phyloP scores from a whole-genome alignment of 2,113 vertebrate species.

The Alligator sinensis region DNA sequence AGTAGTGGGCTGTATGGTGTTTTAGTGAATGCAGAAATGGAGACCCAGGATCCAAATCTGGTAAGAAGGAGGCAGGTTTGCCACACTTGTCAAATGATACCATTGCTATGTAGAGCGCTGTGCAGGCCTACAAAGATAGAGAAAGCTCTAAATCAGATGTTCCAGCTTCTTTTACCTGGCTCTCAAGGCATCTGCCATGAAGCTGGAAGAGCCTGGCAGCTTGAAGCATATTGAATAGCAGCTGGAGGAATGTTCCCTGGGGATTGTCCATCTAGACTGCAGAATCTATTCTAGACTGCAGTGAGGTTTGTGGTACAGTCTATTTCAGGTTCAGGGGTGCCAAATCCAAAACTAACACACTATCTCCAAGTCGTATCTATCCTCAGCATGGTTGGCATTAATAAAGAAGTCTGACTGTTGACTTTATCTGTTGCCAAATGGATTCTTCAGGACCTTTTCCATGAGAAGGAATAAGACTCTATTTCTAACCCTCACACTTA shows the following conservation, averaged over 20 bases:
- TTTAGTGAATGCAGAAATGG: not conserved
- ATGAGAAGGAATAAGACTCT: not conserved
- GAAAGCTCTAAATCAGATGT: not conserved
- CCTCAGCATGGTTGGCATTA: not conserved
- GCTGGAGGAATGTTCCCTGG: slow-evolving; percentile 24
- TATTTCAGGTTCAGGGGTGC: not conserved
- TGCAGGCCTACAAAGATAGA: not conserved
- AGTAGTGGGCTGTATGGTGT: not conserved
- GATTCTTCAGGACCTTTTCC: not conserved
- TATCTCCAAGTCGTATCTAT: not conserved
- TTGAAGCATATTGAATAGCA: not conserved
- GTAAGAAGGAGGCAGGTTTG: not conserved
- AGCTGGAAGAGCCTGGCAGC: not conserved
- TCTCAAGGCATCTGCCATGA: not conserved
- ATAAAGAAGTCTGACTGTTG: no score
- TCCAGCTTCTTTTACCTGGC: not conserved
- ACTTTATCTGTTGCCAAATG: not conserved
- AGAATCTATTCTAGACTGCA: not conserved
- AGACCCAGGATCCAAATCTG: not conserved
- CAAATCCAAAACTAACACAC: not conserved
- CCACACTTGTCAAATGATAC: no score
- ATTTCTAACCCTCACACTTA: not conserved
- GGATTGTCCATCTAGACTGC: not conserved
- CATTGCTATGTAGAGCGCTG: no score
- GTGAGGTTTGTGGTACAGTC: not conserved